Base-by-base conservation (phyloP, 2,888 invertebrate genomes). In the Bellardia pandia region DNA sequence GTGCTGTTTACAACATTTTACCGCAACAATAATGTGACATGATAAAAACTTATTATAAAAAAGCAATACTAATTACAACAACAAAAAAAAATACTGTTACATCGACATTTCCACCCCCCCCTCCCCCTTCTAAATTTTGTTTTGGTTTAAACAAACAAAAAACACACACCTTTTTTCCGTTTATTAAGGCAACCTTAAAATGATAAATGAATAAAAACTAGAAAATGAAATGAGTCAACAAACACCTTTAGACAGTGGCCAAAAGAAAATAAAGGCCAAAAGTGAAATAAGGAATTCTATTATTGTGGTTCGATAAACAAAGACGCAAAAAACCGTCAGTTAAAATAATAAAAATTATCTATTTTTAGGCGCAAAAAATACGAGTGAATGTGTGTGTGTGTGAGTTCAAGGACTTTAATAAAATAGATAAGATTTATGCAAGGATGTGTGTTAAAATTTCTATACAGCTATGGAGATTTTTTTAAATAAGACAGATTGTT, bases 41-140 rank as follows among this genome's bases (percentile, higher is more conserved):
- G 62, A 71, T 71, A 71, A 79, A 72, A 23, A 72, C 62, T 64
- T 51, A 33, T 64, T 0, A 30, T 62, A 40, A 62, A 91, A 89
- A 90, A 89, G 40, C 6, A n/a, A 8, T 40, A 64, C 40, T 40
- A 64, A 40, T 37, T 64, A 16, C 64, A 16, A n/a, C 40, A 2
- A 53, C 16, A 53, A 7, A 42, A 7, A 53, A 53, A 53, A 53
- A 51, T 4, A 16, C 56, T 7, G n/a, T 56, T 30, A 23, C 14
- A 53, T 30, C 42, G 64, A 76, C 76, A 40, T 14, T 23, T 23
- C 0, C 23, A 23, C 23, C 23, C 23, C 23, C 23, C 23, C 23
- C 23, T 1, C 23, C 23, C 23, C 23, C 23, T 1, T 40, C 64
- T 53, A 23, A 23, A 23, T 9, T 23, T 7, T 66, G 64, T 14